Evolutionary conservation across 2,113 vertebrate species (phyloP).

Genomic region (Vombatus ursinus): DNA sequence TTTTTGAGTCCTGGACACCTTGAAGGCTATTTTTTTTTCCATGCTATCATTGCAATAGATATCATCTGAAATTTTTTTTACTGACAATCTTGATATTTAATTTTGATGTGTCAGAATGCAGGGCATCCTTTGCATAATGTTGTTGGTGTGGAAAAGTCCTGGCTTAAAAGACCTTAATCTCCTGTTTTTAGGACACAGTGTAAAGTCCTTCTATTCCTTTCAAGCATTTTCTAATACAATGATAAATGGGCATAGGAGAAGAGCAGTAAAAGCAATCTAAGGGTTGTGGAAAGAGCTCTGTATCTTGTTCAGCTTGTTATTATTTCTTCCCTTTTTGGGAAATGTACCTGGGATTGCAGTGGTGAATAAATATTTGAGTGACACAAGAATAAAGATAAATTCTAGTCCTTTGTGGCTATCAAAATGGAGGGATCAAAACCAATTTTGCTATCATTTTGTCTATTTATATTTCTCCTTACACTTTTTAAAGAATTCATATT

Average conservation of each 20-base stretch:
- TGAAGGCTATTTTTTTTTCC: rapidly evolving
- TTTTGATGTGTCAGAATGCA: background rate
- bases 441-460: background rate
- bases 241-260: rapidly evolving
- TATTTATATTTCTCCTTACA: background rate
- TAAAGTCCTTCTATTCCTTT: background rate
- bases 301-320: rapidly evolving
- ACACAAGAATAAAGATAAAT: background rate
- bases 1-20: background rate
- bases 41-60: rapidly evolving
- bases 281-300: rapidly evolving
- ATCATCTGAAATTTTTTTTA: rapidly evolving
- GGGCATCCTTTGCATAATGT: background rate
- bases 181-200: background rate
- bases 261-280: background rate
- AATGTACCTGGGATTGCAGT: background rate
- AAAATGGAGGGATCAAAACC: background rate
- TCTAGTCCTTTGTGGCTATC: background rate
- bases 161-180: background rate
- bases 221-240: background rate
- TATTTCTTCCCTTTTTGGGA: rapidly evolving
- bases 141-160: background rate
- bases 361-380: background rate
- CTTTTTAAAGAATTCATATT: background rate
- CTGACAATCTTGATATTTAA: background rate